These are phyloP conservation scores for Gastrophysa polygoni DNA, from an alignment of 2,888 invertebrate species.

Conservation along the genomic window DNA sequence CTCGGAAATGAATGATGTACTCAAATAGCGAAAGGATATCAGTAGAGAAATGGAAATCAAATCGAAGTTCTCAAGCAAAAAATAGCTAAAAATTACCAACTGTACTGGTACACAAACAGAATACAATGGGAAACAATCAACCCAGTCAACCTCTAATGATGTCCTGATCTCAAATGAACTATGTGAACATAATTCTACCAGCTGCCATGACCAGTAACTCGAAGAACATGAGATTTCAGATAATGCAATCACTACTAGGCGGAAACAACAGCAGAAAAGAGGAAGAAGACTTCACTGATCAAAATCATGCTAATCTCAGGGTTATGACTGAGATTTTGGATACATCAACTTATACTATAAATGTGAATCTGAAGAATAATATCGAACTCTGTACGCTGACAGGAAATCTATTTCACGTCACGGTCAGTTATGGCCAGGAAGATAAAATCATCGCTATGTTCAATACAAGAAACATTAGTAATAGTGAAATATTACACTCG, in stretches of 20 bases:
- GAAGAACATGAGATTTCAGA: too few species aligned
- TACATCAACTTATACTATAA: too few species aligned
- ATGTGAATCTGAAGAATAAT: too few species aligned
- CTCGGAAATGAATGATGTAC: constrained; percentile 6
- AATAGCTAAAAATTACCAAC: not conserved
- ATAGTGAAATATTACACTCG: too few species aligned
- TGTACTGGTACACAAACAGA: constrained; percentile 7
- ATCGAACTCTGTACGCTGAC: not conserved
- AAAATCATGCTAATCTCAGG: too few species aligned
- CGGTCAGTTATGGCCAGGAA: constrained; percentile 1
- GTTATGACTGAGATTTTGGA: too few species aligned
- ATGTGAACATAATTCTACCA: too few species aligned
- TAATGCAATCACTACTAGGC: too few species aligned
- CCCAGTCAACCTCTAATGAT: not conserved
- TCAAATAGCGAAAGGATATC: not conserved
- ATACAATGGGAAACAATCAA: not conserved
- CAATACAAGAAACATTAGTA: too few species aligned
- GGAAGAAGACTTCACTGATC: too few species aligned
- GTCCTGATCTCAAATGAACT: not conserved
- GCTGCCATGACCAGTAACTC: too few species aligned
- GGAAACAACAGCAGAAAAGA: too few species aligned
- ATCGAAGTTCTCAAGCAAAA: not conserved
- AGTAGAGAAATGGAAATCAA: constrained; percentile 10
- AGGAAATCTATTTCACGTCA: not conserved
- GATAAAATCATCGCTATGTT: not conserved